phyloP scores from a whole-genome alignment of 1,140 invertebrate genomes.

The Araneus ventricosus region DNA sequence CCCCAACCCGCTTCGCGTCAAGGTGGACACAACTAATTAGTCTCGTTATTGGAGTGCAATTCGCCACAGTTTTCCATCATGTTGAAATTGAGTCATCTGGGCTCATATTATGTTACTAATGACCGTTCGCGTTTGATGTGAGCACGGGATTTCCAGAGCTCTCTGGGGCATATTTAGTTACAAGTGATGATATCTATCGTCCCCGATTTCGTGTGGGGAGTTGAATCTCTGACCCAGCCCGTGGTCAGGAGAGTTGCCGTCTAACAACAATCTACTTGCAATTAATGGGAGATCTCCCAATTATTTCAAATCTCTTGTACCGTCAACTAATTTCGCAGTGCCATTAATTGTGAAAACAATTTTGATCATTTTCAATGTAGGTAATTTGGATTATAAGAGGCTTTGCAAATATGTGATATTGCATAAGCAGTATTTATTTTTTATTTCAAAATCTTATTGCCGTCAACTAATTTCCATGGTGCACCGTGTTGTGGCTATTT shows the following conservation, averaged over 20 bases:
- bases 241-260: neutral
- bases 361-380: too few relatives aligned
- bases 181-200: slow-evolving; percentile 48
- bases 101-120: slow-evolving; percentile 46
- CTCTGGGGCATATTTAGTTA: slow-evolving; percentile 53
- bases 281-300: neutral
- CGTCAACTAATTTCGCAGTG: too few relatives aligned
- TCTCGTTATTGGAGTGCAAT: slow-evolving; percentile 26
- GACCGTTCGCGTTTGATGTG: slow-evolving; percentile 33
- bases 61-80: slow-evolving; percentile 31
- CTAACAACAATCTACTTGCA: neutral
- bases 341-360: too few relatives aligned
- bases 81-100: slow-evolving; percentile 49
- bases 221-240: slow-evolving; percentile 15
- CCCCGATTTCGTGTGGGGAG: slow-evolving; percentile 20
- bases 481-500: too few relatives aligned
- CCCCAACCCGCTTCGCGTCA: neutral
- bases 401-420: too few relatives aligned
- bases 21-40: slow-evolving; percentile 13
- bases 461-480: too few relatives aligned
- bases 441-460: too few relatives aligned
- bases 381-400: too few relatives aligned
- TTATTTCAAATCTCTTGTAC: too few relatives aligned
- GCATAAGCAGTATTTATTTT: too few relatives aligned
- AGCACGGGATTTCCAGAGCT: neutral